These are phyloP conservation scores for Smittia sp. DNA, from an alignment of 2,888 invertebrate genomes.

Conservation along the genomic window DNA sequence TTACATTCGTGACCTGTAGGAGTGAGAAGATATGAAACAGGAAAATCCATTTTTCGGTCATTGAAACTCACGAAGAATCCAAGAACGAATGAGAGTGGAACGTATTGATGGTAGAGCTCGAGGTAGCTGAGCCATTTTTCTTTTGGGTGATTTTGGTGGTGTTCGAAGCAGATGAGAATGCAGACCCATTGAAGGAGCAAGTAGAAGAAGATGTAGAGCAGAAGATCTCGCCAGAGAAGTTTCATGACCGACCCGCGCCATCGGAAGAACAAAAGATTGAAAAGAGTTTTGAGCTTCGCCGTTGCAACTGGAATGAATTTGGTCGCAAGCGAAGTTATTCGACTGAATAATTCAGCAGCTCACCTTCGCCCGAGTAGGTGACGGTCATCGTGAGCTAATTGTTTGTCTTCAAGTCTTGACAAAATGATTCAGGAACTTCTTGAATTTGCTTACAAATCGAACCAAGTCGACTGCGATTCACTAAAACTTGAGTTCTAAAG, in stretches of 20 bases:
- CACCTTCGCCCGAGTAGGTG: background rate
- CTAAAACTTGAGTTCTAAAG: background rate
- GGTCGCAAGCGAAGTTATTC: no score
- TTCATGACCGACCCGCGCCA: slow-evolving; percentile 23
- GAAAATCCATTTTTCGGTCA: no score
- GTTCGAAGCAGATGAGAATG: background rate
- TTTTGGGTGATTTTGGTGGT: background rate
- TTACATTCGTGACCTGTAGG: background rate
- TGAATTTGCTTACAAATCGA: background rate
- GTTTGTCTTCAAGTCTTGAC: no score
- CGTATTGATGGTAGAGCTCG: background rate
- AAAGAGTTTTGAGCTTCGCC: background rate
- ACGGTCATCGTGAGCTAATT: background rate
- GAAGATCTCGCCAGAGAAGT: slow-evolving; percentile 1
- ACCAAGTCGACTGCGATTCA: background rate
- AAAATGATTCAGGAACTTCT: no score
- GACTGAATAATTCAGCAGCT: no score
- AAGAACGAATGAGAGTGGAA: slow-evolving; percentile 4
- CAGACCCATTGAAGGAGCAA: background rate
- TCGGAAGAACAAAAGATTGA: background rate
- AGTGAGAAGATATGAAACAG: no score
- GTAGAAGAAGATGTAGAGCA: background rate
- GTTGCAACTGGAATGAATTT: slow-evolving; percentile 19
- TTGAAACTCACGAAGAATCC: slow-evolving; percentile 33
- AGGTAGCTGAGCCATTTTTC: background rate